phyloP scores from a whole-genome alignment of 2,113 vertebrate species.

The human (Homo sapiens) region GRCh38 chr9:126684501-126685000 shows the following conservation, averaged over 20 bases:
- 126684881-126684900: rapidly evolving
- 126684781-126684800: not conserved
- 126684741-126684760: not conserved
- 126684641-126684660: not conserved
- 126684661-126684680: not conserved
- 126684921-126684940: not conserved
- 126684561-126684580: not conserved
- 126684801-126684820: not conserved
- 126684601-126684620: not conserved
- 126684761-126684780: too few species aligned
- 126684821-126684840: not conserved
- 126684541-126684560: not conserved
- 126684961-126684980: not conserved
- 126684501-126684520: not conserved
- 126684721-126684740: not conserved
- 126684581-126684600: not conserved
- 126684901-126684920: not conserved
- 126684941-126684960: not conserved
- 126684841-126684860: not conserved
- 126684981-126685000: not conserved
- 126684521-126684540: not conserved
- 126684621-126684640: not conserved
- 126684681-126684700: not conserved
- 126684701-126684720: not conserved
- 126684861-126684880: not conserved